phyloP scores from a whole-genome alignment of 2,797 vertebrate genomes.

The Perodicticus potto region DNA sequence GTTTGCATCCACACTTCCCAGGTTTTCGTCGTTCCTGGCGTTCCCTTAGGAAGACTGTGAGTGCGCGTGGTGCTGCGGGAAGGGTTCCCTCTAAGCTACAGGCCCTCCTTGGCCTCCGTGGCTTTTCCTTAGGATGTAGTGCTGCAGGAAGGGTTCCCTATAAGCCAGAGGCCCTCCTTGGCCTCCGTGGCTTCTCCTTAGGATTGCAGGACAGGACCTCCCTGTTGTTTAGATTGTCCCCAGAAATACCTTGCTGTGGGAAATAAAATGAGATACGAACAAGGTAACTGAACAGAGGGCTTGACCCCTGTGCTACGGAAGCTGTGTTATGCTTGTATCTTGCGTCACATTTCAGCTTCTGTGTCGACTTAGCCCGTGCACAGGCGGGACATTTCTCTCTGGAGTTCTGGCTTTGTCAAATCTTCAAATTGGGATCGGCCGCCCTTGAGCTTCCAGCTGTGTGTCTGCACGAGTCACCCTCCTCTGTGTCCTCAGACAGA shows the following conservation, averaged over 20 bases:
- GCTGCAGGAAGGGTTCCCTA: background rate
- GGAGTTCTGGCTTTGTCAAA: background rate
- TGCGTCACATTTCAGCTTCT: background rate
- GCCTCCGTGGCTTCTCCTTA: background rate
- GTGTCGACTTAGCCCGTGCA: background rate
- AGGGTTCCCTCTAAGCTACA: background rate
- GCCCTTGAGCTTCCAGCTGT: background rate
- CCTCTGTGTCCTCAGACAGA: background rate
- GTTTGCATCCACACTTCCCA: background rate
- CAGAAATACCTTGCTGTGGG: background rate
- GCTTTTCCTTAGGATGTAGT: background rate
- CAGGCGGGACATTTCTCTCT: background rate
- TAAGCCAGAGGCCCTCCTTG: background rate
- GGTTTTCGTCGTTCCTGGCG: background rate
- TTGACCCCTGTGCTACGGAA: background rate
- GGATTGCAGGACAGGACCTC: background rate
- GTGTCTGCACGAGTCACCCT: background rate
- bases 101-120: background rate
- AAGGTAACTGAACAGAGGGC: background rate
- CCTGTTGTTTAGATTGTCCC: background rate
- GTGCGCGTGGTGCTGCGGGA: rapidly evolving
- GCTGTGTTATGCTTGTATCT: background rate
- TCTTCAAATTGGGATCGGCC: background rate
- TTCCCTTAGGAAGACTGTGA: background rate
- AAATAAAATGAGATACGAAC: background rate